Evolutionary conservation across 2,797 vertebrate genomes (phyloP).

Genomic region (Poeciliopsis paucimaculata): DNA sequence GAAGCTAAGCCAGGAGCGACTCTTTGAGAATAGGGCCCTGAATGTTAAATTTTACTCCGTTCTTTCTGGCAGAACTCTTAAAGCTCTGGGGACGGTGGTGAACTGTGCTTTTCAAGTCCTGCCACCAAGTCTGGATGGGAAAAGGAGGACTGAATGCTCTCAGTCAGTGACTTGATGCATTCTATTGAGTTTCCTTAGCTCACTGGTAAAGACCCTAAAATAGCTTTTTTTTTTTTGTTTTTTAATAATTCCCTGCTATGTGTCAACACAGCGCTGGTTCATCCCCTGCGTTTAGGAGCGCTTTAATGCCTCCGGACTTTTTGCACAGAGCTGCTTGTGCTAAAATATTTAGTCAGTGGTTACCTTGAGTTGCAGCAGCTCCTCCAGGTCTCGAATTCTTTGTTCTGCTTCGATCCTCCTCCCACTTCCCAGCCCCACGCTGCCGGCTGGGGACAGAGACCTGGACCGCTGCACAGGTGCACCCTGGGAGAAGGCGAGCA

Average conservation of each 20-base stretch:
- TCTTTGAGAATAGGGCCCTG: background rate
- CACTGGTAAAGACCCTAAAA: background rate
- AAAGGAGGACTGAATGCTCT: background rate
- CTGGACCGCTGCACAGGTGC: conserved; percentile 91
- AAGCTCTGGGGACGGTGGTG: background rate
- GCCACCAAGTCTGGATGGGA: background rate
- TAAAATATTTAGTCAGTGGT: conserved; percentile 28
- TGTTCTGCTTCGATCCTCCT: conserved; percentile 76
- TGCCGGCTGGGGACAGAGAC: conserved; percentile 91
- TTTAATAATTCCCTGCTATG: background rate
- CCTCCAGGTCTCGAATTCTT: conserved; percentile 88
- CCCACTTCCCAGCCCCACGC: conserved; percentile 74
- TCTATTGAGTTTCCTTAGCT: background rate
- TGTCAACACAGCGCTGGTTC: background rate
- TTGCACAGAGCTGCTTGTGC: background rate
- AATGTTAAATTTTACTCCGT: background rate
- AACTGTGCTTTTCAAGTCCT: background rate
- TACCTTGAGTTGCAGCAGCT: conserved; percentile 90
- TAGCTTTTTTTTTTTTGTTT: background rate
- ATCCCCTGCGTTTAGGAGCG: background rate
- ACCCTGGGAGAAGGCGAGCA: conserved; percentile 81
- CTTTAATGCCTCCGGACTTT: background rate
- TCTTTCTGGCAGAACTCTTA: background rate
- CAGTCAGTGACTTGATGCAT: too few relatives aligned
- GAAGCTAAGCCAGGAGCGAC: background rate